Evolutionary conservation across 2,797 vertebrate species (phyloP).

Genomic region (Glossophaga mutica): DNA sequence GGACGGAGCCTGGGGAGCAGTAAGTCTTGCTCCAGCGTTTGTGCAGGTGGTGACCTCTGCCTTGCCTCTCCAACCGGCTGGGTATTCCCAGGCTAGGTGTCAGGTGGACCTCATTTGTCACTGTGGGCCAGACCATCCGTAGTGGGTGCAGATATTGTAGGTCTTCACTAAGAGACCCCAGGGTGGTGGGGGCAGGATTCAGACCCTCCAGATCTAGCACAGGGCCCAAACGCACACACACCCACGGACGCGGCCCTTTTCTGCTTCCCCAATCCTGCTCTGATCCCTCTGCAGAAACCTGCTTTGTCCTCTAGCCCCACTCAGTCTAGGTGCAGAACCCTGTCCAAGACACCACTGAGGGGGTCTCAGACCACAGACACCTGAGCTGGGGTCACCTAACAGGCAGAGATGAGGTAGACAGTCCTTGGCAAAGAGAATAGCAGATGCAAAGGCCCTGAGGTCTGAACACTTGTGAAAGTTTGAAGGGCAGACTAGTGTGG

Average conservation of each 20-base stretch:
- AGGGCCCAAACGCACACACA: neutral
- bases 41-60: neutral
- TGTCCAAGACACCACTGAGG: neutral
- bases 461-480: neutral
- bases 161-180: neutral
- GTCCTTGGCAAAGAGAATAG: neutral
- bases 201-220: neutral
- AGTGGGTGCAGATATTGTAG: too few species aligned
- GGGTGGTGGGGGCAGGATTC: neutral
- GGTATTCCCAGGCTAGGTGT: neutral
- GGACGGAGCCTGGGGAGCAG: rapidly evolving
- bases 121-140: neutral
- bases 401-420: neutral
- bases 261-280: neutral
- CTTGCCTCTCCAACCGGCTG: neutral
- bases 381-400: neutral
- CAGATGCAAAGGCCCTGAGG: neutral
- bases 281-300: neutral
- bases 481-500: neutral
- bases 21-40: neutral
- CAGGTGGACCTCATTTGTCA: neutral
- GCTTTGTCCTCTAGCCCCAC: neutral
- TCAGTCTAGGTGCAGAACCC: neutral
- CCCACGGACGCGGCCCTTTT: neutral
- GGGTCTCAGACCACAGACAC: neutral